Base-by-base conservation (phyloP, 2,888 invertebrate genomes). In the Leucozona laternaria region DNA sequence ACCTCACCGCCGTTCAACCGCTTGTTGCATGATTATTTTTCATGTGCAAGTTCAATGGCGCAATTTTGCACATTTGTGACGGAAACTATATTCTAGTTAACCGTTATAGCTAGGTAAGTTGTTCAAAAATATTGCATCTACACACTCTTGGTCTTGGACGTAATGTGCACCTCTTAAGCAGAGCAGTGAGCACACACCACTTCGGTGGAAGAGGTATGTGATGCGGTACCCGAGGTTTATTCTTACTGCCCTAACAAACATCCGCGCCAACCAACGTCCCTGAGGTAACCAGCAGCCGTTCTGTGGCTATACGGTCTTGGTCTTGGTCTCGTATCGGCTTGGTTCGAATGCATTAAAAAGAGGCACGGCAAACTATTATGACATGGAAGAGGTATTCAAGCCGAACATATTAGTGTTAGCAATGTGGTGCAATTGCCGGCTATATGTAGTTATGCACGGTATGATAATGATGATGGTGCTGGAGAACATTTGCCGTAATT, bases 11-110 rank as follows among this genome's bases (percentile, higher is more conserved):
- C 66, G 50, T 11, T 17, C 17, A 17, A 28, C 3, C n/a, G 31
- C 31, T 77, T 22, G 71, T 48, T 45, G 77, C 57, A 53, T 71
- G 40, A 43, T 72, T 72, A 55, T 53, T 37, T 78, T 78, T 79
- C 75, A 83, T 78, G 81, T 62, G 82, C 81, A 86, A 86, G 86
- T 86, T 86, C 86, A 86, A 86, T 86, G 86, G 82, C 86, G 81
- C 68, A 75, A 66, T 78, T 86, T 78, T 75, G 22, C 70, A 43
- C 78, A 70, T 73, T 81, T 73, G 70, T 31, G 72, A 78, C 60
- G 81, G 81, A 77, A 85, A 81, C 77, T 78, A 78, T 75, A 58
- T 75, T 15, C 6, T 78, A 68, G 77, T 81, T 81, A 86, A 86
- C 86, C 82, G 86, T 86, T 86, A 82, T 48, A 53, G 45, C 62